Percentiles rank a stretch among this genome's conserved stretches.
Evolutionary conservation across 2,113 vertebrate species (phyloP).

Genomic region (Antennarius striatus): DNA sequence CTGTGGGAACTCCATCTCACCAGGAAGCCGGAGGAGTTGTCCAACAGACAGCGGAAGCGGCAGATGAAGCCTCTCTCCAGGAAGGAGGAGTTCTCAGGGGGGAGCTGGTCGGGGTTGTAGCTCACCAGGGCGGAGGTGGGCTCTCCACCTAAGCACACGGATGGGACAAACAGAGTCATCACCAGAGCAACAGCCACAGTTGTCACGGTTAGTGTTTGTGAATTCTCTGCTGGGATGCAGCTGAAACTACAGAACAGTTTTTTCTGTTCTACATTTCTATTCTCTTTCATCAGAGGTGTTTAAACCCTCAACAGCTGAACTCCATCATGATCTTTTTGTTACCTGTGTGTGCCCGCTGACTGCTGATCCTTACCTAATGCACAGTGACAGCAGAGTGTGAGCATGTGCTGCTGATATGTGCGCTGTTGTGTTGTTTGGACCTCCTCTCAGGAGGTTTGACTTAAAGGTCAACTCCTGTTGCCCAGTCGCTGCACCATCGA

Average conservation of each 20-base stretch:
- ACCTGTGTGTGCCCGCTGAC: constrained; percentile 10
- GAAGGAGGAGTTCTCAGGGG: constrained; percentile 82
- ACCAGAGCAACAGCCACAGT: neutral
- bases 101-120: constrained; percentile 67
- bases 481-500: constrained; percentile 10
- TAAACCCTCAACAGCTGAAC: neutral
- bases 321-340: neutral
- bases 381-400: constrained; percentile 20
- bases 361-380: constrained; percentile 18
- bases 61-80: constrained; percentile 85
- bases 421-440: neutral
- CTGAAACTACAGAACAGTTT: no score
- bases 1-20: constrained; percentile 82
- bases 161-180: neutral
- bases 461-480: constrained; percentile 61
- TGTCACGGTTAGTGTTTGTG: neutral
- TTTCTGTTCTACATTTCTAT: no score
- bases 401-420: constrained; percentile 4
- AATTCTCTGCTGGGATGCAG: neutral
- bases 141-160: constrained; percentile 30
- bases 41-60: constrained; percentile 84
- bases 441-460: constrained; percentile 36
- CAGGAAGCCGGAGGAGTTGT: constrained; percentile 85
- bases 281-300: neutral
- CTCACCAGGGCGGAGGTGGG: constrained; percentile 24